A percentile compares a stretch with the other conserved stretches of the same genome.
Evolutionary conservation across 2,888 invertebrate species (phyloP).

Genomic region (Bedellia somnulentella): DNA sequence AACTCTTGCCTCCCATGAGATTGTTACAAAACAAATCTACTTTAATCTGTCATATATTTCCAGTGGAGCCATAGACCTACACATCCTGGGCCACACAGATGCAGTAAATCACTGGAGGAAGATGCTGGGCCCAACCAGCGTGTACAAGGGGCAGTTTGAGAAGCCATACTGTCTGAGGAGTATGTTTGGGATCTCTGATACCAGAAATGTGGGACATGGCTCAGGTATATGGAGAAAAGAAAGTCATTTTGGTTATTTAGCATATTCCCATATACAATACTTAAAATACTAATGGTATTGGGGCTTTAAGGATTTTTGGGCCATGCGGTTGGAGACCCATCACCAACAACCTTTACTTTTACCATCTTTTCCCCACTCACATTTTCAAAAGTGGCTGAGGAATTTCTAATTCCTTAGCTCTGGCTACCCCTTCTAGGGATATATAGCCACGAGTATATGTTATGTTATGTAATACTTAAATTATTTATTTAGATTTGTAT

Average conservation of each 20-base stretch:
- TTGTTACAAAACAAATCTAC: too few species aligned
- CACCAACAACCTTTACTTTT: too few species aligned
- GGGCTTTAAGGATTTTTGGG: neutral
- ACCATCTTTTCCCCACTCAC: too few species aligned
- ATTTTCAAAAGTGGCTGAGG: too few species aligned
- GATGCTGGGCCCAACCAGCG: conserved; percentile 90
- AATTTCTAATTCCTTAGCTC: too few species aligned
- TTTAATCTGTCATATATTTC: too few species aligned
- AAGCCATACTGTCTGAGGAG: conserved; percentile 81
- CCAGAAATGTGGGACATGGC: conserved; percentile 92
- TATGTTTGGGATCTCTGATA: conserved; percentile 87
- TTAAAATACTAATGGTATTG: neutral
- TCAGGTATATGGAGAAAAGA: conserved; percentile 65
- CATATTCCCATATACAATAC: neutral
- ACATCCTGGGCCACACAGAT: conserved; percentile 75
- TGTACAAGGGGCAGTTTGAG: conserved; percentile 75
- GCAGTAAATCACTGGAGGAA: conserved; percentile 80
- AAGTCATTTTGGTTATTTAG: neutral
- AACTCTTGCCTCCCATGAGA: neutral
- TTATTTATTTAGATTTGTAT: too few species aligned
- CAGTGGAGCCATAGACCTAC: conserved; percentile 83
- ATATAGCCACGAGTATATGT: too few species aligned
- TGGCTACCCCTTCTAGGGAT: too few species aligned
- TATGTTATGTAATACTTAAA: too few species aligned
- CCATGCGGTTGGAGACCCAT: too few species aligned